Base-by-base conservation (phyloP, 2,797 vertebrate genomes). In the Enteromius radiatus region DNA sequence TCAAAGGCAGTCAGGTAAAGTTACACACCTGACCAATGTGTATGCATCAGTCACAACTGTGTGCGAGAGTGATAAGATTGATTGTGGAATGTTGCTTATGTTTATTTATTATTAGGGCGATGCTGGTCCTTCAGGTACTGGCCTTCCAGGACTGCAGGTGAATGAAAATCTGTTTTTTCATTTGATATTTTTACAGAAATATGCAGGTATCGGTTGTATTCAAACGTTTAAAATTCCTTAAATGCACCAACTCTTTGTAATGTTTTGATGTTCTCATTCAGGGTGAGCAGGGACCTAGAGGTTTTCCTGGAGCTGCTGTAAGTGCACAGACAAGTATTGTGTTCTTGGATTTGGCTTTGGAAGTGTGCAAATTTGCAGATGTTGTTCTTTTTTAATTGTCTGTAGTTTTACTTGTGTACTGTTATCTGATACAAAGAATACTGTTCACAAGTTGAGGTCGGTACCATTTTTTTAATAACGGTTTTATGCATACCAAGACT, bases 1-100 rank as follows among this genome's bases (percentile, higher is more conserved):
- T 92, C 75, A 97, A 96, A 89, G 98, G 98, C 82, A 92, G 82
- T 84, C 96, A 96, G 96, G 98, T 98, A 86, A 76, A 92, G 91
- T 54, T 63, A 65, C 77, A 84, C 43, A 26, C 4, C 3, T 52
- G 31, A 52, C 15, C 19, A 26, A 38, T 68, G 28, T 33, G 33
- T 1, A 73, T 8, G 36, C 14, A 47, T 21, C 33, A 45, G 26
- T 47, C 10, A 33, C 38, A 80, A n/a, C 9, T 61, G 23, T 59
- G 5, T 26, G 78, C 76, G 43, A 54, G 54, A 80, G 26, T 23
- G 31, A 49, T 67, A 56, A 85, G 12, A 70, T 19, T 83, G 33
- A 26, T 19, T 31, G 31, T 61, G 14, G 17, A 45, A 17, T 64
- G 9, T 74, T 17, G 21, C 15, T 64, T 80, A 36, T 82, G 2